Evolutionary conservation across 2,888 invertebrate species (phyloP), one percentile per base, ranked within the genome.

Genomic region (Pollenia labialis): DNA sequence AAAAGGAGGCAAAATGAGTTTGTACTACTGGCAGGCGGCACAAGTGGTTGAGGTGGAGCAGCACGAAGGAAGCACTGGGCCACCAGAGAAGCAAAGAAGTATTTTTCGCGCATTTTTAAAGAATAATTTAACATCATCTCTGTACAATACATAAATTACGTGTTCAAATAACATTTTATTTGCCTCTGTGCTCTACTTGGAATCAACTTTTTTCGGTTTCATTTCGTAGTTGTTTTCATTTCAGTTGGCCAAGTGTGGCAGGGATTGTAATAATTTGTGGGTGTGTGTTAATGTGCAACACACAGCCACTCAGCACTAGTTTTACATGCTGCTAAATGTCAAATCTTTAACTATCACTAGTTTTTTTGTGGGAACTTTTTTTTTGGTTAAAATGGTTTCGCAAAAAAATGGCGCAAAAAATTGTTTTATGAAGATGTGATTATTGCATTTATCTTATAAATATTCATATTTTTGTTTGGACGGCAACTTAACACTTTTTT

Each of bases 401-500:
- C 46, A 23, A 48, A 50, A 44, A 66, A 75, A 77, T 32, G 50
- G 9, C 52, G 9, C 32, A 52, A 81, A 76, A 69, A 82, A 76
- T 44, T 46, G 50, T 44, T 68, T 16, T 82, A 62, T 76, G 83
- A 86, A 83, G 80, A 87, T 84, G 84, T 84, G 84, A 84, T 87
- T 87, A 84, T 81, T 68, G 84, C 76, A 77, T 87, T 87, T 75
- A 87, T 84, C 87, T 87, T 79, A 84, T 87, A 81, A 87, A 87
- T 87, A 87, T 87, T 87, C 87, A 87, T 87, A 87, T 84, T 85
- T 85, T 68, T 46, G 72, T 74, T 72, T 60, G 66, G 12, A 77
- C 76, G 75, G 50, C 62, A 84, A 74, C 76, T 82, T 77, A 74
- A 69, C 68, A 74, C 74, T 84, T 58, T 79, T 66, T 77, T 69